These are phyloP conservation scores for Anabas testudineus DNA, from an alignment of 2,797 vertebrate species.

Conservation along the genomic window DNA sequence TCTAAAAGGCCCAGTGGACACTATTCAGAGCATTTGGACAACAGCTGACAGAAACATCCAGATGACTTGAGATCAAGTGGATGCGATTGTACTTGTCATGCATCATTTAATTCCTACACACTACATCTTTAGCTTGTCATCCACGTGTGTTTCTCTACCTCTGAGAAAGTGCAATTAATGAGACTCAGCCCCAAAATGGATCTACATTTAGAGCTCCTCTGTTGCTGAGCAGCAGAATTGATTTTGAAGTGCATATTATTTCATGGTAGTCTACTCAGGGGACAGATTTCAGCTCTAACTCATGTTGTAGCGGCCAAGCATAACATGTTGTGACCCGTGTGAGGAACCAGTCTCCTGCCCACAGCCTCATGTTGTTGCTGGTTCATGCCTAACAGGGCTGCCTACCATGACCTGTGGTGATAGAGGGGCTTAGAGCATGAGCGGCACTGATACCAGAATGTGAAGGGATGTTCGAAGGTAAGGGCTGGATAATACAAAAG, in stretches of 20 bases:
- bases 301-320: constrained; percentile 50
- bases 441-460: constrained; percentile 30
- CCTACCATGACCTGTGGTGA: constrained; percentile 41
- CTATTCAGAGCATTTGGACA: constrained; percentile 11
- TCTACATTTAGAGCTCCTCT: constrained; percentile 44
- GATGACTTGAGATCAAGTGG: constrained; percentile 11
- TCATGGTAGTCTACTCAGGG: constrained; percentile 48
- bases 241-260: constrained; percentile 71
- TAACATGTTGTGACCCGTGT: constrained; percentile 63
- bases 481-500: constrained; percentile 19
- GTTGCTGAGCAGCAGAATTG: constrained; percentile 71
- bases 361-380: constrained; percentile 49
- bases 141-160: constrained; percentile 40
- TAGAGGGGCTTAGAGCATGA: constrained; percentile 35
- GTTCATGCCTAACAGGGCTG: constrained; percentile 56
- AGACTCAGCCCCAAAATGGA: constrained; percentile 56
- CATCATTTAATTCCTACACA: constrained; percentile 18
- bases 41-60: constrained; percentile 18
- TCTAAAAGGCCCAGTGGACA: constrained; percentile 32
- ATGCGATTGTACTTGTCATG: constrained; percentile 28
- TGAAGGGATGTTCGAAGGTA: constrained; percentile 54
- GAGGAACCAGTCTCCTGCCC: constrained; percentile 53
- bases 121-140: constrained; percentile 13
- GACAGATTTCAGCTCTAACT: constrained; percentile 40
- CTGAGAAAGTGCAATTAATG: constrained; percentile 53